A percentile compares a stretch with the other conserved stretches of the same genome.
These are phyloP conservation scores for Sialia sialis DNA, from an alignment of 2,113 vertebrate genomes.

Conservation along the genomic window DNA sequence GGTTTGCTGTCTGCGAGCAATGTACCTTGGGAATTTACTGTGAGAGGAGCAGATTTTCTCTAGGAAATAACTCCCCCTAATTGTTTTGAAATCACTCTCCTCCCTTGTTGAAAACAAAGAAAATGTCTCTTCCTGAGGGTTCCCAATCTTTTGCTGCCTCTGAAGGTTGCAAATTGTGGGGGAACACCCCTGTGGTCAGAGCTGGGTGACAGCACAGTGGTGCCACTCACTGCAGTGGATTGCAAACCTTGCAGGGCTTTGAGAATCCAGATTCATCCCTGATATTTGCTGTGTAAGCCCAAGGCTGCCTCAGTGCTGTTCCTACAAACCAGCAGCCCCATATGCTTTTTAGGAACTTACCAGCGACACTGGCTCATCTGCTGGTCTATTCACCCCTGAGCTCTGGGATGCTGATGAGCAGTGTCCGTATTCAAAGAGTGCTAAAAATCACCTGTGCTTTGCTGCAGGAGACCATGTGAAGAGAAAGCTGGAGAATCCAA, in stretches of 20 bases:
- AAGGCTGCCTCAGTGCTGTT: neutral
- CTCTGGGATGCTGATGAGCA: neutral
- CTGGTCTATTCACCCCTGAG: neutral
- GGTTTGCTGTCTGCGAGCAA: neutral
- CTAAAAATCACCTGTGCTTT: neutral
- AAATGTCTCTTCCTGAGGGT: neutral
- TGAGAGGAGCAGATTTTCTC: neutral
- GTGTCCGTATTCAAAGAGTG: neutral
- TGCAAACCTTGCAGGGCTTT: neutral
- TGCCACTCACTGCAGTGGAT: accelerated
- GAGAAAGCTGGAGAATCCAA: neutral
- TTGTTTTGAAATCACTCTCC: neutral
- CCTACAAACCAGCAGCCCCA: neutral
- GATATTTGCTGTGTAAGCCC: neutral
- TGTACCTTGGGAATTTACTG: neutral
- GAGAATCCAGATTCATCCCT: neutral
- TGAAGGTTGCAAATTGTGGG: neutral
- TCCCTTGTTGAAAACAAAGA: neutral
- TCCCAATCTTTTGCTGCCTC: neutral
- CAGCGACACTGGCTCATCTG: neutral
- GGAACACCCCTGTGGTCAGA: neutral
- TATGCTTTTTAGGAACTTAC: neutral
- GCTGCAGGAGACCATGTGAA: neutral
- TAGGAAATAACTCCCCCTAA: neutral
- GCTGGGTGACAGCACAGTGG: neutral